Conservation (phyloP, 2,113 vertebrate species). For the Raphicerus campestris region DNA sequence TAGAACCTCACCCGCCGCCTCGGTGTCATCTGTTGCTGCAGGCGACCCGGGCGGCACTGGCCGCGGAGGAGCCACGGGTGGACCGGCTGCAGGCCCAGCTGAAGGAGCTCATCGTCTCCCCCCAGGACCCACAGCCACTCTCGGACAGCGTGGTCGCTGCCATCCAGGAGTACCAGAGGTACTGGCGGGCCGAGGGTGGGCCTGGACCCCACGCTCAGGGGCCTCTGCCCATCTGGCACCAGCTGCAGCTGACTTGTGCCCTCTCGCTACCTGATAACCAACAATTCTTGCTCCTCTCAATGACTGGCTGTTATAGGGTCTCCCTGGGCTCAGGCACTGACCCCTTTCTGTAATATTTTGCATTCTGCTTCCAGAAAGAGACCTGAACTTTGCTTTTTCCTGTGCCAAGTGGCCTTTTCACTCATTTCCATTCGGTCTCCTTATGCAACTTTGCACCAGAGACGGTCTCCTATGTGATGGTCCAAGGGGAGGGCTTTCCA, state of each 20-base stretch:
- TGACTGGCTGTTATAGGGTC: not conserved
- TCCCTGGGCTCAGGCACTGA: fast-evolving
- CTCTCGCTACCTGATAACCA: fast-evolving
- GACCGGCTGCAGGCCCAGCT: slow-evolving; percentile 88
- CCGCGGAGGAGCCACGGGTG: slow-evolving; percentile 83
- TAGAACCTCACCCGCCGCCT: fast-evolving
- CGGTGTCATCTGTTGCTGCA: slow-evolving; percentile 71
- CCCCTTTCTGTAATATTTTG: fast-evolving
- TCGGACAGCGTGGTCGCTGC: slow-evolving; percentile 85
- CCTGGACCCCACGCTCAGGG: not conserved
- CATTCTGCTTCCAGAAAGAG: not conserved
- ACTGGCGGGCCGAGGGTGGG: fast-evolving
- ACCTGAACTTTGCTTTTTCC: not conserved
- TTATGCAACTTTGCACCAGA: fast-evolving
- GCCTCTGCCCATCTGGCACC: not conserved
- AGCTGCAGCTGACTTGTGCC: not conserved
- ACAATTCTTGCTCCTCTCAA: not conserved
- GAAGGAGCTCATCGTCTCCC: slow-evolving; percentile 87
- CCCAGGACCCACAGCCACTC: slow-evolving; percentile 82
- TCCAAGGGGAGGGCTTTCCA: not conserved
- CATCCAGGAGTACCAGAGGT: slow-evolving; percentile 93
- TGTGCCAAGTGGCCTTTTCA: fast-evolving
- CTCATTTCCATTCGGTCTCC: not conserved
- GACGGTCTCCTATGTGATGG: fast-evolving
- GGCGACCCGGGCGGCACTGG: slow-evolving; percentile 82